phyloP scores from a whole-genome alignment of 2,113 vertebrate species.

The Rutilus rutilus region DNA sequence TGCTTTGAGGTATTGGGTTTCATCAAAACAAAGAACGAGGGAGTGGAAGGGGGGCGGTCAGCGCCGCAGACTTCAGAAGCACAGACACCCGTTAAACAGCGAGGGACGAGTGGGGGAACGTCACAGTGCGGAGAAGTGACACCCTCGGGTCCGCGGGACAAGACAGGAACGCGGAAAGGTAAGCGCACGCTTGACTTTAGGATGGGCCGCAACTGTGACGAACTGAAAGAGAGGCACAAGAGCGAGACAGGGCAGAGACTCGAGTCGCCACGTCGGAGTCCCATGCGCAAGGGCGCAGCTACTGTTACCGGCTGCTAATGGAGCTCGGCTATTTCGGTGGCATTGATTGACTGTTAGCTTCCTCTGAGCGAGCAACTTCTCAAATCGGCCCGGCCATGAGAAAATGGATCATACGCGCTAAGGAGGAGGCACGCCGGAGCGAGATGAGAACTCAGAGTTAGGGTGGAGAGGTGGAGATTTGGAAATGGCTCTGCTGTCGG shows the following conservation, averaged over 20 bases:
- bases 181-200: neutral
- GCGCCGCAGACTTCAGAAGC: neutral
- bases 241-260: conserved; percentile 49
- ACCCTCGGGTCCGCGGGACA: neutral
- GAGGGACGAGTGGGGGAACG: conserved; percentile 40
- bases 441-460: conserved; percentile 62
- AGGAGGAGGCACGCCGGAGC: neutral
- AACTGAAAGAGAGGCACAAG: neutral
- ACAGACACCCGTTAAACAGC: conserved; percentile 1
- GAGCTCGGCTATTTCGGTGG: conserved; percentile 73
- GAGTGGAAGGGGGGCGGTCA: conserved; percentile 63
- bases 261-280: conserved; percentile 67
- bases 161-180: neutral
- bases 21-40: conserved; percentile 72
- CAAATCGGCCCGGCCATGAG: conserved; percentile 61
- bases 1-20: conserved; percentile 80
- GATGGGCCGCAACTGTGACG: neutral
- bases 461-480: conserved; percentile 53
- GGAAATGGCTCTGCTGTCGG: neutral
- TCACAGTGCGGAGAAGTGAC: conserved; percentile 22
- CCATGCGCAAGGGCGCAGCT: conserved; percentile 71
- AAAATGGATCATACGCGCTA: conserved; percentile 57
- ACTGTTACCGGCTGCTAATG: conserved; percentile 76
- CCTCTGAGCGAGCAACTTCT: conserved; percentile 69
- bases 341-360: conserved; percentile 72